A percentile compares a stretch with the other conserved stretches of the same genome.
Evolutionary conservation across 2,113 vertebrate genomes (phyloP).

Genomic region (Proteles cristata): DNA sequence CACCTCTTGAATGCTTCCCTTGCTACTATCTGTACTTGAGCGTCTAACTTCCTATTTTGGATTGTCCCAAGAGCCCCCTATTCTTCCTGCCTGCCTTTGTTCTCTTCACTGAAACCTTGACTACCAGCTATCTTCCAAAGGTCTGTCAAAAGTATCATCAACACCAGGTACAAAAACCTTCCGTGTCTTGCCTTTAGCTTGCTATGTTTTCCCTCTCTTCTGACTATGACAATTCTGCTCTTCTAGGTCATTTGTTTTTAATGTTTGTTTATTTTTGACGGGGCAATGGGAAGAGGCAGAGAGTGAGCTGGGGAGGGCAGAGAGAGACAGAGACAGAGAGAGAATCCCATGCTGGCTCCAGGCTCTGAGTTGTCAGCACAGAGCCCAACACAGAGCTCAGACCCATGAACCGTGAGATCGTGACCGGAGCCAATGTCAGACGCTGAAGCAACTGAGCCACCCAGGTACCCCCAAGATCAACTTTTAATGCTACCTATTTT

Average conservation of each 20-base stretch:
- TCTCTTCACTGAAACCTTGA: background rate
- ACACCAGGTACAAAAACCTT: background rate
- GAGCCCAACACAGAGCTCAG: too few relatives aligned
- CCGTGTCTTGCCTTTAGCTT: background rate
- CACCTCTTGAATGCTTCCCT: background rate
- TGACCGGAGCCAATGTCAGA: too few relatives aligned
- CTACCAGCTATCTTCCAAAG: background rate
- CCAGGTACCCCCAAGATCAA: too few relatives aligned
- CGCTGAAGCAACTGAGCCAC: too few relatives aligned
- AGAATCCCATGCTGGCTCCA: too few relatives aligned
- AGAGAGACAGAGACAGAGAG: too few relatives aligned
- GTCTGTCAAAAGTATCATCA: background rate
- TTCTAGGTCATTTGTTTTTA: background rate
- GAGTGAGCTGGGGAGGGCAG: too few relatives aligned
- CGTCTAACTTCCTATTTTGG: background rate
- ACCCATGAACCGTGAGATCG: too few relatives aligned
- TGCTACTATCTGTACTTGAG: background rate
- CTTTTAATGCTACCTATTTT: background rate
- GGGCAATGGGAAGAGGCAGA: too few relatives aligned
- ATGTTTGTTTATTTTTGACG: too few relatives aligned
- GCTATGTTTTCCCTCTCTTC: background rate
- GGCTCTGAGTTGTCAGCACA: too few relatives aligned
- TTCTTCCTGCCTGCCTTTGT: background rate
- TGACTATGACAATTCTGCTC: background rate
- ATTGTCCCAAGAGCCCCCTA: background rate